Evolutionary conservation across 2,797 vertebrate genomes (phyloP).

Genomic region (Helostoma temminkii): DNA sequence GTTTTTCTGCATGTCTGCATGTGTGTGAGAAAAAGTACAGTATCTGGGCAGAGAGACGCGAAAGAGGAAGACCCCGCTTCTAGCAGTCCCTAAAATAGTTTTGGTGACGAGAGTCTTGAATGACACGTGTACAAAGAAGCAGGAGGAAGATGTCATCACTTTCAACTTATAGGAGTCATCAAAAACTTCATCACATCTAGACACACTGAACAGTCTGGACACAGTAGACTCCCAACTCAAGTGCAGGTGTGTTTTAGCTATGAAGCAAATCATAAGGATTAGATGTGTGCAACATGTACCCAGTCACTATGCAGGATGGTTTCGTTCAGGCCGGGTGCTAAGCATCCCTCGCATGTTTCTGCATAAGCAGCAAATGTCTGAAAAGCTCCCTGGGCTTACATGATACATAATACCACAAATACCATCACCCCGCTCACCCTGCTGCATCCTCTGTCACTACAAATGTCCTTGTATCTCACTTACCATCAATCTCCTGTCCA

Average conservation of each 20-base stretch:
- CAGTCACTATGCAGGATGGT: constrained; percentile 13
- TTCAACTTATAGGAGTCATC: constrained; percentile 2
- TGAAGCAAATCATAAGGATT: constrained; percentile 35
- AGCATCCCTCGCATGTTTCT: constrained; percentile 68
- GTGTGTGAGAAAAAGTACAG: constrained; percentile 21
- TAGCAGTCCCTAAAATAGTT: constrained; percentile 68
- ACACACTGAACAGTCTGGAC: not conserved
- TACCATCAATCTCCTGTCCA: constrained; percentile 9
- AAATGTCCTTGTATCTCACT: constrained; percentile 31
- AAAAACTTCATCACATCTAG: not conserved
- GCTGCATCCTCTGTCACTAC: constrained; percentile 17
- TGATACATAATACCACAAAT: constrained; percentile 68
- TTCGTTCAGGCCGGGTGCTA: constrained; percentile 43
- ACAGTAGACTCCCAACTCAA: constrained; percentile 1
- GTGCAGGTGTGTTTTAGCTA: not conserved
- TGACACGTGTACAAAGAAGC: constrained; percentile 44
- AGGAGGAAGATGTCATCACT: constrained; percentile 46
- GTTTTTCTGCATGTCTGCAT: no score
- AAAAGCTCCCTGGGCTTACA: constrained; percentile 70
- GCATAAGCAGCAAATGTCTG: constrained; percentile 75
- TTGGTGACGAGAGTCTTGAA: constrained; percentile 45
- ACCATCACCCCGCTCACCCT: constrained; percentile 14
- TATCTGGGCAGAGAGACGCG: constrained; percentile 47
- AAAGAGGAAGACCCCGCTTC: constrained; percentile 43
- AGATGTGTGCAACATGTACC: not conserved